Conservation (phyloP, 1,140 invertebrate genomes). For the Sycophaga agraensis region DNA sequence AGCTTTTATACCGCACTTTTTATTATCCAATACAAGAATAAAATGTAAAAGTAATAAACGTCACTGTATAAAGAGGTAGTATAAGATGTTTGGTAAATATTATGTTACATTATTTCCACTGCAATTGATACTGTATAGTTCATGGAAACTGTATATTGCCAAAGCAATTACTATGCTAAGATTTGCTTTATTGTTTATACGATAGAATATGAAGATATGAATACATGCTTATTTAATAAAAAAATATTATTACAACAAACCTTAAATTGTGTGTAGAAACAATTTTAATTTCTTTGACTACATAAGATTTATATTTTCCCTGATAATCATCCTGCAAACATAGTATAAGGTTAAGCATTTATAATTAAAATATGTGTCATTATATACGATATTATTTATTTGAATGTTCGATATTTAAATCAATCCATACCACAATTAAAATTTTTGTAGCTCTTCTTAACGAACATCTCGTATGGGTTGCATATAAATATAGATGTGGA, state of each 20-base stretch:
- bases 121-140: too few species aligned
- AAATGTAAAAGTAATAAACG: too few species aligned
- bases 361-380: slow-evolving; percentile 7
- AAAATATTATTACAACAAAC: slow-evolving; percentile 33
- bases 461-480: slow-evolving; percentile 70
- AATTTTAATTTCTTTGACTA: slow-evolving; percentile 64
- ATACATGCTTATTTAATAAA: background rate
- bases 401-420: background rate
- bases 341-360: background rate
- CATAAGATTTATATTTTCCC: slow-evolving; percentile 68
- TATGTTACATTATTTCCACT: too few species aligned
- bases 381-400: background rate
- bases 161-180: too few species aligned
- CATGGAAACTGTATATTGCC: too few species aligned
- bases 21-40: too few species aligned
- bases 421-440: slow-evolving; percentile 69
- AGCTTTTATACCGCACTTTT: too few species aligned
- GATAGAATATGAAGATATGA: too few species aligned
- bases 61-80: too few species aligned
- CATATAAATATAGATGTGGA: slow-evolving; percentile 74
- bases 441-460: slow-evolving; percentile 75
- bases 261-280: slow-evolving; percentile 58
- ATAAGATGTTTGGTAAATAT: too few species aligned
- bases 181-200: too few species aligned
- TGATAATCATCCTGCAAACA: slow-evolving; percentile 66